Percentiles rank a stretch among this genome's conserved stretches.
phyloP scores from a whole-genome alignment of 2,797 vertebrate genomes.

The Pogoniulus pusillus region DNA sequence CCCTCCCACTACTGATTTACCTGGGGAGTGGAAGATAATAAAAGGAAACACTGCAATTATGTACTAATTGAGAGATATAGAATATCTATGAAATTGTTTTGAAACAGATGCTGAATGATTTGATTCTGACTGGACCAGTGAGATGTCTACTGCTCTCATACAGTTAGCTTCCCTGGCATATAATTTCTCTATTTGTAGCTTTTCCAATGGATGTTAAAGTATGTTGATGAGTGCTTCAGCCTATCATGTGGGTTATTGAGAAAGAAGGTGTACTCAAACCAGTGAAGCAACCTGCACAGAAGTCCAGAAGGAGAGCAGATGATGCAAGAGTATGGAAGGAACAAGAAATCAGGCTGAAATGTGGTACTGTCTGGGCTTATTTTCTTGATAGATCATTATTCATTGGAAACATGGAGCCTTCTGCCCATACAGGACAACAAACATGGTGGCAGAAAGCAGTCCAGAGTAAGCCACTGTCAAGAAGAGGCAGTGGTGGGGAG shows the following conservation, averaged over 20 bases:
- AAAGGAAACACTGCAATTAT: background rate
- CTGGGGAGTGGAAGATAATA: background rate
- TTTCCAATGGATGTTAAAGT: background rate
- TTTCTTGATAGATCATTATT: background rate
- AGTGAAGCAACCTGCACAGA: no score
- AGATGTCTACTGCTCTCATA: background rate
- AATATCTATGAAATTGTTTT: background rate
- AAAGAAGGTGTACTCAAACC: fast-evolving
- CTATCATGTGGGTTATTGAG: background rate
- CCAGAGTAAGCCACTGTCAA: background rate
- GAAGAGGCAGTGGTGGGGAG: background rate
- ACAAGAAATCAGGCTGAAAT: background rate
- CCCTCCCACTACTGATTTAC: background rate
- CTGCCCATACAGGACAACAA: background rate
- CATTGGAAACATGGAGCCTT: background rate
- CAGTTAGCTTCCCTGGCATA: background rate
- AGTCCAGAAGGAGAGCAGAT: background rate
- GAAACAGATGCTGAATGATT: background rate
- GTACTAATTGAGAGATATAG: background rate
- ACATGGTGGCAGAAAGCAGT: background rate
- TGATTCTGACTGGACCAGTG: background rate
- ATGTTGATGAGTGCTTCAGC: background rate
- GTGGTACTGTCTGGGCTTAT: no score
- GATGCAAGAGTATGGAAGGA: fast-evolving
- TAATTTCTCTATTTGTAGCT: fast-evolving